Base-by-base conservation (phyloP, 2,113 vertebrate species). In the Hippocampus comes region DNA sequence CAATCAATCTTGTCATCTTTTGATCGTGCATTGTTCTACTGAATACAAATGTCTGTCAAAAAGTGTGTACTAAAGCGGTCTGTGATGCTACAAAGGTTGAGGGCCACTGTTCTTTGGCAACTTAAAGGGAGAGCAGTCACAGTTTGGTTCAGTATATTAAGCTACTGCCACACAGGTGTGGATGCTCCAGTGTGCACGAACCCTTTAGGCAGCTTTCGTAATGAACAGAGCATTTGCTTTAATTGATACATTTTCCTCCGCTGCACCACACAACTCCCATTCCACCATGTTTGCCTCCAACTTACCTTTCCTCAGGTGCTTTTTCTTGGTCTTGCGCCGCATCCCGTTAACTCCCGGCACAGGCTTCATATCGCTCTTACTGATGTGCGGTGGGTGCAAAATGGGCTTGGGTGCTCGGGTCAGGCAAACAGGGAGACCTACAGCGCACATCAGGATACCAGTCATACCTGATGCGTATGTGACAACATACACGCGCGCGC, bases 241-340 rank as follows among this genome's bases (percentile, higher is more conserved):
- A 2, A 55, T 55, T 55, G 20, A 55, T 21, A 56, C n/a, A 56
- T 56, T 63, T 63, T 21, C 30, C 59, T 63, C 30, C 60, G n/a
- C 42, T 42, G 5, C 67, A 41, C 5, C 17, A 5, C 23, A 18
- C 21, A 15, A 11, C 57, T 60, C 27, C n/a, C 41, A 21, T 1
- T 1, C 20, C 14, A 46, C 43, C 43, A 46, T 14, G 2, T 46
- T 43, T 61, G 9, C 30, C 46, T 21, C 46, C 59, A 11, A 63
- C 94, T 78, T 91, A 99, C 97, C 96, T 89, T 92, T 97, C 77
- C 94, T 95, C 71, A 96, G 93, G 74, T 98, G 96, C 79, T 97
- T 97, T 76, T 97, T 98, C 83, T 98, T 98, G 78, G 96, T 98
- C 89, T 98, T 99, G 90, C 97, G 95, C 73, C 96, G 95, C 91